Conservation (phyloP, 2,797 vertebrate species). For the Artibeus jamaicensis region DNA sequence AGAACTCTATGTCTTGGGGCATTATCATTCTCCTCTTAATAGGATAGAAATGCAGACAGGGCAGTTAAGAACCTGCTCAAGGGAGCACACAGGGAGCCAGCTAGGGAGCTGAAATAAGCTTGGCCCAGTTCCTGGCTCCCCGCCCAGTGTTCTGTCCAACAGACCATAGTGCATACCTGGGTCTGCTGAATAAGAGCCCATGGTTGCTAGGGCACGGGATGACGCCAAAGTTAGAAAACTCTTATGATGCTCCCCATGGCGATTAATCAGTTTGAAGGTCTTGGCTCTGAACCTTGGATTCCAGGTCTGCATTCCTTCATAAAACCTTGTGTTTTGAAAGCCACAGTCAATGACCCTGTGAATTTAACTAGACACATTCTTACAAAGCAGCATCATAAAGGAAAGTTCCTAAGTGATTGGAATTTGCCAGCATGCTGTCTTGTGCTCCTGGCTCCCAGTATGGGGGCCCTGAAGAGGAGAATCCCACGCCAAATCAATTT, state of each 20-base stretch:
- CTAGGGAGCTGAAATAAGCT: constrained; percentile 48
- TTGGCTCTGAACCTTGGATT: constrained; percentile 75
- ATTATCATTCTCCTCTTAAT: constrained; percentile 34
- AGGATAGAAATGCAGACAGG: constrained; percentile 61
- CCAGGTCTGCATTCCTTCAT: constrained; percentile 72
- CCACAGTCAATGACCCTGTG: constrained; percentile 69
- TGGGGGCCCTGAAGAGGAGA: constrained; percentile 58
- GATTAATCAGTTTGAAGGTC: constrained; percentile 76
- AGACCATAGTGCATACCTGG: constrained; percentile 54
- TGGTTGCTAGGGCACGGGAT: constrained; percentile 69
- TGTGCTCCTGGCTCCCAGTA: constrained; percentile 66
- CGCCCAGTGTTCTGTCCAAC: constrained; percentile 61
- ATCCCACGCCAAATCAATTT: constrained; percentile 76
- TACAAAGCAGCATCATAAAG: constrained; percentile 69
- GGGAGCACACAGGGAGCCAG: constrained; percentile 13
- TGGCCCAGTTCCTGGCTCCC: constrained; percentile 55
- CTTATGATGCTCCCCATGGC: constrained; percentile 65
- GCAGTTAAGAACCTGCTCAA: constrained; percentile 55
- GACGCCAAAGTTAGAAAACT: constrained; percentile 67
- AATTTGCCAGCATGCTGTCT: constrained; percentile 70
- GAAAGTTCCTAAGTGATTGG: constrained; percentile 66
- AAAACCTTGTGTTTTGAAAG: constrained; percentile 73
- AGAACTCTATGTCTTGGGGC: neutral
- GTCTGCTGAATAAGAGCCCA: constrained; percentile 60
- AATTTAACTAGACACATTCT: constrained; percentile 75